These are phyloP conservation scores for Rhineura floridana DNA, from an alignment of 2,113 vertebrate species.

Conservation along the genomic window DNA sequence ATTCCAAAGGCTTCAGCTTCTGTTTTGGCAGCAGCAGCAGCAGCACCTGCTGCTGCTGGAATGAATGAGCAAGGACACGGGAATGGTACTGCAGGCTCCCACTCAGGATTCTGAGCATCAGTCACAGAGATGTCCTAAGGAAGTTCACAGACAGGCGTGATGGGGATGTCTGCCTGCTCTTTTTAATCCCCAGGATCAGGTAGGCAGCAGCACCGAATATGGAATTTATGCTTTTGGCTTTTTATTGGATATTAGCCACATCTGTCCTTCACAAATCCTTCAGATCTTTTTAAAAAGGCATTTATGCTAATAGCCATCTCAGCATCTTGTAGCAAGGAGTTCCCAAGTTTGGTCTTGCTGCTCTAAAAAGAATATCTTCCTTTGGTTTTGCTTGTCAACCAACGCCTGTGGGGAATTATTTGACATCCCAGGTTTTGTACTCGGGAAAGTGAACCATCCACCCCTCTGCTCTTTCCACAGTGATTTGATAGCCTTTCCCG, in stretches of 20 bases:
- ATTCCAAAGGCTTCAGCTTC: neutral
- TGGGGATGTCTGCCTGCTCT: neutral
- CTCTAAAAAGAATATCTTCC: neutral
- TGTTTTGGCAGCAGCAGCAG: neutral
- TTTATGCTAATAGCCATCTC: neutral
- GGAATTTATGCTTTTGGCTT: constrained; percentile 8
- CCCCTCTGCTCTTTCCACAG: neutral
- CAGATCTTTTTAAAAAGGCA: neutral
- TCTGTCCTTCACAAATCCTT: neutral
- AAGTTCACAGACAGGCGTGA: neutral
- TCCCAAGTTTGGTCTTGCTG: neutral
- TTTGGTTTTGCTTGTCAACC: constrained; percentile 2
- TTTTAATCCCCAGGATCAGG: neutral
- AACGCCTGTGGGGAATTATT: neutral
- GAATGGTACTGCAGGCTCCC: neutral
- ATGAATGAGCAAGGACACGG: neutral
- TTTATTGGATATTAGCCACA: neutral
- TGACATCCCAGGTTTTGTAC: neutral
- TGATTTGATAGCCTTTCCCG: neutral
- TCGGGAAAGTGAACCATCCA: neutral
- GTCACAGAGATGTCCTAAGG: neutral
- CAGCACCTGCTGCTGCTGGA: constrained; percentile 1
- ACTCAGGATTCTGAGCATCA: neutral
- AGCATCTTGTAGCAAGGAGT: neutral
- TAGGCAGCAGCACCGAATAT: neutral